phyloP scores from a whole-genome alignment of 1,140 invertebrate genomes.

The Ceratitis capitata region DNA sequence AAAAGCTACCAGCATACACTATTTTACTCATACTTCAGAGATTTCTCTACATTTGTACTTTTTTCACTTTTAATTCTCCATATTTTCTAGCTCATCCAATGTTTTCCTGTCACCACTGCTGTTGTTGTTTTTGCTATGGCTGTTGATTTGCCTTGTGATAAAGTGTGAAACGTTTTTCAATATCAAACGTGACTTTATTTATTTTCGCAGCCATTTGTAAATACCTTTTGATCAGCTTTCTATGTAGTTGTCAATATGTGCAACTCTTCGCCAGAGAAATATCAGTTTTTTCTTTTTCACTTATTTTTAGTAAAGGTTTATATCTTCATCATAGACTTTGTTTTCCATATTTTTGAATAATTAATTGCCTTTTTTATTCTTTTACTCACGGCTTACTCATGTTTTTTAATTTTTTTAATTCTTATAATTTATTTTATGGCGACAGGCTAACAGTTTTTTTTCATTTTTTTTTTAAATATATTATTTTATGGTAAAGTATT shows the following conservation, averaged over 20 bases:
- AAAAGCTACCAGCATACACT: not conserved
- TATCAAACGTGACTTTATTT: slow-evolving; percentile 38
- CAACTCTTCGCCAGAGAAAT: not conserved
- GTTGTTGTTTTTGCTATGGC: too few relatives aligned
- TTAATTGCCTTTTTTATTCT: too few relatives aligned
- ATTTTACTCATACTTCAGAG: not conserved
- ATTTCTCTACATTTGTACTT: not conserved
- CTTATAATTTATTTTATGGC: too few relatives aligned
- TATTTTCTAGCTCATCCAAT: not conserved
- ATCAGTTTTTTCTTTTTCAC: too few relatives aligned
- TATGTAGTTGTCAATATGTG: not conserved
- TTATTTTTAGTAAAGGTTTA: too few relatives aligned
- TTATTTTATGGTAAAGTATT: too few relatives aligned
- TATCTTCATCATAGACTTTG: too few relatives aligned
- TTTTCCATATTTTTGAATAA: too few relatives aligned
- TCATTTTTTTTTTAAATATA: too few relatives aligned
- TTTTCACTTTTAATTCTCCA: not conserved
- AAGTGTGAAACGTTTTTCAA: slow-evolving; percentile 41
- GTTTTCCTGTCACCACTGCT: not conserved
- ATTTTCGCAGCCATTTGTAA: slow-evolving; percentile 20
- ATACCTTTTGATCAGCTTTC: slow-evolving; percentile 28
- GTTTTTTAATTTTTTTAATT: too few relatives aligned
- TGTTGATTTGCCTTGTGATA: slow-evolving; percentile 29
- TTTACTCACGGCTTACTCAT: too few relatives aligned
- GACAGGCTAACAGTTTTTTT: too few relatives aligned